phyloP scores from a whole-genome alignment of 2,888 invertebrate genomes.

The Eupsilia transversa region DNA sequence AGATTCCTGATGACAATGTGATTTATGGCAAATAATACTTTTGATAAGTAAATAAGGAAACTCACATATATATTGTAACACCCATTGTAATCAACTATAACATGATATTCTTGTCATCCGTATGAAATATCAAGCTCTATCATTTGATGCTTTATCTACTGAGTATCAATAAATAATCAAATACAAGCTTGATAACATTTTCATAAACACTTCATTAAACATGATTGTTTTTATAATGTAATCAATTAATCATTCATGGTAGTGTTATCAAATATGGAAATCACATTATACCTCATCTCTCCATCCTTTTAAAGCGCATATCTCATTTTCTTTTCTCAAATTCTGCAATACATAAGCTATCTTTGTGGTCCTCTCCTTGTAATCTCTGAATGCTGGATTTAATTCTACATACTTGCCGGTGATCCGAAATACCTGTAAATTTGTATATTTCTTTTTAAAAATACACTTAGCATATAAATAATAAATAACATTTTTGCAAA shows the following conservation, averaged over 20 bases:
- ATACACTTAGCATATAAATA: not conserved
- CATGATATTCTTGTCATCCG: conserved; percentile 1
- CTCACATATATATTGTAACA: not conserved
- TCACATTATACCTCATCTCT: conserved; percentile 94
- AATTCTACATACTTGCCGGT: conserved; percentile 94
- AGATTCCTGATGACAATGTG: conserved; percentile 1
- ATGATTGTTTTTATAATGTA: not conserved
- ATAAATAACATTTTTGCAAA: not conserved
- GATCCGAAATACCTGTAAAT: conserved; percentile 93
- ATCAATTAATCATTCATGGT: not conserved
- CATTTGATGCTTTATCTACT: not conserved
- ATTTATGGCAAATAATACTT: conserved; percentile 18
- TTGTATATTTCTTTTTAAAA: not conserved
- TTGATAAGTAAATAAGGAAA: conserved; percentile 45
- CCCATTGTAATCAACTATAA: not conserved
- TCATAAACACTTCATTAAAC: not conserved
- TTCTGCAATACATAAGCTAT: conserved; percentile 95
- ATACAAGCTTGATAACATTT: not conserved
- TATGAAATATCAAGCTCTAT: not conserved
- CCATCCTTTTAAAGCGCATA: conserved; percentile 97
- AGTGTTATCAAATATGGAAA: not conserved
- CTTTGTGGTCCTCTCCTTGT: conserved; percentile 94
- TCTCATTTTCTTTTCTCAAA: conserved; percentile 93
- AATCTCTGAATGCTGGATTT: conserved; percentile 96
- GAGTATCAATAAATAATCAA: conserved; percentile 11